Base-by-base conservation (phyloP, 2,113 vertebrate genomes). In the Pampusana beccarii region DNA sequence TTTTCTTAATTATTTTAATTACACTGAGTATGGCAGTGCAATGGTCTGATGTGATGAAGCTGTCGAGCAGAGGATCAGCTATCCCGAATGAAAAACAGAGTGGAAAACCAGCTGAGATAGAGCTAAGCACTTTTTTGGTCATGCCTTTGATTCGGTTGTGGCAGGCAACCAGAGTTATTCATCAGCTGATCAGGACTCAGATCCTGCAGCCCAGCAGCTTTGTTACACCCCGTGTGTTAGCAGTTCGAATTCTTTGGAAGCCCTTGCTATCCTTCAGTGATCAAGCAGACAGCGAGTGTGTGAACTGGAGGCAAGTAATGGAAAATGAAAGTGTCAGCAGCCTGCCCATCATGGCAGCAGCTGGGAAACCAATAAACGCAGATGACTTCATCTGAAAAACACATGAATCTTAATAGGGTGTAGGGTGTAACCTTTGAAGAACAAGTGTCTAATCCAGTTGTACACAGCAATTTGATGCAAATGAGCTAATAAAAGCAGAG, bases 1-100 rank as follows among this genome's bases (percentile, higher is more conserved):
- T 73, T 77, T 20, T 54, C 48, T 79, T 78, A 83, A 83, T 96
- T 80, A 70, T 70, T 66, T 91, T 51, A 56, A 60, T 93, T 90
- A 40, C 10, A 64, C 17, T n/a, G 31, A 44, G 14, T 53, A 42
- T 79, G 56, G 33, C 23, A n/a, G n/a, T 20, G 51, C 2, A 20
- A 24, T 42, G 75, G n/a, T 26, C 33, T 10, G 21, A 60, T 5
- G 5, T 53, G 66, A 57, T 67, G 34, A 72, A 46, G 56, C 29
- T 54, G 50, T 70, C 0, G 3, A 60, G 67, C 54, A 80, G 54
- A 90, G 18, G 31, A 80, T 60, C 54, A 44, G 19, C 80, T 84
- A 34, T 44, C 42, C 53, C 83, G 42, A 60, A 31, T 36, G 31
- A 62, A 81, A 86, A 88, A 4, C 53, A 46, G 14, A 4, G 23